Conservation (phyloP, 2,888 invertebrate species). For the Tillus elongatus region DNA sequence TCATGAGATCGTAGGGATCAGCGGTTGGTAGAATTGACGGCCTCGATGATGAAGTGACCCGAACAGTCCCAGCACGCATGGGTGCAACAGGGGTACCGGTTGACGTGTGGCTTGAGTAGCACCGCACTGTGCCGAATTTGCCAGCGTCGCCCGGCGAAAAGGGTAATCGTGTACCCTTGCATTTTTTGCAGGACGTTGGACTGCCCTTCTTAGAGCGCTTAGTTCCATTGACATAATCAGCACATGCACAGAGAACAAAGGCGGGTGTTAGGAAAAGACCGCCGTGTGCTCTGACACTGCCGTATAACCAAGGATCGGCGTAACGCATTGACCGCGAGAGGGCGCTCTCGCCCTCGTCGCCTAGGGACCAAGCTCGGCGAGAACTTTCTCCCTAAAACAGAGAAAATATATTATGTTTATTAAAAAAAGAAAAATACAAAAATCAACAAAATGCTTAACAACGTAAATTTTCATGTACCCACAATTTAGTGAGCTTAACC, state of each 20-base stretch:
- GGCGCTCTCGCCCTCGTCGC: slow-evolving; percentile 58
- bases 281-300: slow-evolving; percentile 54
- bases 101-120: slow-evolving; percentile 30
- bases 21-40: slow-evolving; percentile 55
- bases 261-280: slow-evolving; percentile 46
- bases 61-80: slow-evolving; percentile 54
- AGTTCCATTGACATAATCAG: slow-evolving; percentile 72
- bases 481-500: no score
- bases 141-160: slow-evolving; percentile 45
- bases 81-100: slow-evolving; percentile 29
- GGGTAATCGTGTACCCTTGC: slow-evolving; percentile 70
- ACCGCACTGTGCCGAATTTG: slow-evolving; percentile 58
- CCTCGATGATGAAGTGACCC: slow-evolving; percentile 51
- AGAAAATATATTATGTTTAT: no score
- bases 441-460: no score
- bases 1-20: slow-evolving; percentile 74
- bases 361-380: slow-evolving; percentile 31
- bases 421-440: no score
- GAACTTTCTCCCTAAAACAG: slow-evolving; percentile 30
- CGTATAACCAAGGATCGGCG: slow-evolving; percentile 79
- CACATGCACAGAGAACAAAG: slow-evolving; percentile 69
- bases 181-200: slow-evolving; percentile 72
- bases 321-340: slow-evolving; percentile 76
- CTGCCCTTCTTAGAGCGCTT: slow-evolving; percentile 63
- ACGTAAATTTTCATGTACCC: no score